Conservation (phyloP, 2,113 vertebrate genomes). For the human (Homo sapiens) region GRCh38 chr18:46227001-46227500, state of each 20-base stretch:
- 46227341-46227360: background rate
- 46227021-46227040: background rate
- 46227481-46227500: slow-evolving; percentile 36
- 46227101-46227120: background rate
- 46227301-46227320: background rate
- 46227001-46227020: background rate
- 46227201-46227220: background rate
- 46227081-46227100: background rate
- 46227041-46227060: background rate
- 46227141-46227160: background rate
- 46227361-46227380: slow-evolving; percentile 38
- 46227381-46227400: background rate
- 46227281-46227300: slow-evolving; percentile 34
- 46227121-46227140: slow-evolving; percentile 34
- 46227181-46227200: slow-evolving; percentile 18
- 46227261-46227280: slow-evolving; percentile 32
- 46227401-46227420: slow-evolving; percentile 5
- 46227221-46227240: slow-evolving; percentile 28
- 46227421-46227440: slow-evolving; percentile 33
- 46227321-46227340: background rate
- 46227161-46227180: background rate
- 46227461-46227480: slow-evolving; percentile 47
- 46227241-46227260: slow-evolving; percentile 27
- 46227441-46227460: background rate
- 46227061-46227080: background rate